Evolutionary conservation across 2,113 vertebrate genomes (phyloP).

Genomic region (Poecilia latipinna): DNA sequence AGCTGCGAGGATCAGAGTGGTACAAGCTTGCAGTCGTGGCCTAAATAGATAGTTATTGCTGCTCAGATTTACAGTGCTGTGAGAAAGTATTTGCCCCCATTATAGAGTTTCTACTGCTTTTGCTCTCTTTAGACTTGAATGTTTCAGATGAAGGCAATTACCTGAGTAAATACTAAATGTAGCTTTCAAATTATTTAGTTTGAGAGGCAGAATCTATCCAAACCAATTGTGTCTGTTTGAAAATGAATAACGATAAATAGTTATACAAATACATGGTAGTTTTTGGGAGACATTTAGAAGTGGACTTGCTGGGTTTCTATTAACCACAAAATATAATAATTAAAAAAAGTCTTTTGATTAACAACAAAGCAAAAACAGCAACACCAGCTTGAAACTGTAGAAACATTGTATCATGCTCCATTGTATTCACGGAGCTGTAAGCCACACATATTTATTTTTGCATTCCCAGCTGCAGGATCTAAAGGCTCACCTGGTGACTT

Average conservation of each 20-base stretch:
- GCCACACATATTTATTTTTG: too few relatives aligned
- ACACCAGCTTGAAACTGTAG: too few relatives aligned
- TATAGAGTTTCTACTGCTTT: not conserved
- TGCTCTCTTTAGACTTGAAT: not conserved
- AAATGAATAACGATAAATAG: too few relatives aligned
- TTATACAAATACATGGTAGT: not conserved
- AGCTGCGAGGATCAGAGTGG: conserved; percentile 27
- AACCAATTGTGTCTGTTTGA: too few relatives aligned
- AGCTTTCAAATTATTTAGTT: not conserved
- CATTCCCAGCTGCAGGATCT: too few relatives aligned
- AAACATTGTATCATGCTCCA: too few relatives aligned
- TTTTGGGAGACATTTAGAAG: not conserved
- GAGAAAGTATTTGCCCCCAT: not conserved
- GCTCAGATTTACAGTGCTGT: conserved; percentile 61
- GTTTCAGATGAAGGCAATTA: not conserved
- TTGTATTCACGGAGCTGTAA: too few relatives aligned
- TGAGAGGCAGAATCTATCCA: too few relatives aligned
- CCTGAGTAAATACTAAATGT: not conserved
- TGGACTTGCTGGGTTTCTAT: not conserved
- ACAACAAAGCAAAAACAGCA: not conserved
- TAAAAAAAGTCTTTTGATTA: too few relatives aligned
- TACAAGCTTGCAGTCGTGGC: conserved; percentile 35
- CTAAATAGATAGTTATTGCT: conserved; percentile 40
- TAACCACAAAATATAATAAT: too few relatives aligned
- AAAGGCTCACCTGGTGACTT: too few relatives aligned